A percentile compares a stretch with the other conserved stretches of the same genome.
Conservation (phyloP, 2,797 vertebrate genomes). For the Acrossocheilus fasciatus region DNA sequence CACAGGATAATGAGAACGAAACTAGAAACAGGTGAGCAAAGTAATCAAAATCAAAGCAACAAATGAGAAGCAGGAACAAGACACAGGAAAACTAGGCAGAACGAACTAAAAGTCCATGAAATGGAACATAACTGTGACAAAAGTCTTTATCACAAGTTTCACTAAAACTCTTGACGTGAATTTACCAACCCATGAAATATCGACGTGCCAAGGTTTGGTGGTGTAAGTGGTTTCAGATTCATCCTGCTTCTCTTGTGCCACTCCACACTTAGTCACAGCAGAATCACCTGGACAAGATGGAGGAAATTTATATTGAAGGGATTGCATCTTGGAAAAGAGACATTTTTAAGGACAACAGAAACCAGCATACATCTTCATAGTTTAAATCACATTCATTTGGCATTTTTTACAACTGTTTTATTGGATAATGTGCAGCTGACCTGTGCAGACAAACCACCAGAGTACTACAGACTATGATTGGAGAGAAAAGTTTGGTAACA, state of each 20-base stretch:
- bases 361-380: background rate
- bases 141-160: background rate
- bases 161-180: background rate
- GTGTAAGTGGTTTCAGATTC: background rate
- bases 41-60: background rate
- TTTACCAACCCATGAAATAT: conserved; percentile 60
- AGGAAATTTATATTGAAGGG: background rate
- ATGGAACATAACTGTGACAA: background rate
- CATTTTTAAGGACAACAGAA: background rate
- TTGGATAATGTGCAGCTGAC: background rate
- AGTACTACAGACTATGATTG: too few species aligned
- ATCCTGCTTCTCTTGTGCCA: conserved; percentile 70
- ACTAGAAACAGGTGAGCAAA: background rate
- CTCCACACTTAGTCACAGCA: conserved; percentile 77
- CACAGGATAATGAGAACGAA: background rate
- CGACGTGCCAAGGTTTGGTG: conserved; percentile 78
- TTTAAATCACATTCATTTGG: background rate
- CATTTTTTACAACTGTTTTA: background rate
- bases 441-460: too few species aligned
- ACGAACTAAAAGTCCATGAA: background rate
- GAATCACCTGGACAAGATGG: conserved; percentile 70
- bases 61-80: background rate
- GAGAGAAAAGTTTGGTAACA: too few species aligned
- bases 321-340: background rate
- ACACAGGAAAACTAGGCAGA: background rate